phyloP scores from a whole-genome alignment of 2,113 vertebrate genomes.

The Steatornis caripensis region DNA sequence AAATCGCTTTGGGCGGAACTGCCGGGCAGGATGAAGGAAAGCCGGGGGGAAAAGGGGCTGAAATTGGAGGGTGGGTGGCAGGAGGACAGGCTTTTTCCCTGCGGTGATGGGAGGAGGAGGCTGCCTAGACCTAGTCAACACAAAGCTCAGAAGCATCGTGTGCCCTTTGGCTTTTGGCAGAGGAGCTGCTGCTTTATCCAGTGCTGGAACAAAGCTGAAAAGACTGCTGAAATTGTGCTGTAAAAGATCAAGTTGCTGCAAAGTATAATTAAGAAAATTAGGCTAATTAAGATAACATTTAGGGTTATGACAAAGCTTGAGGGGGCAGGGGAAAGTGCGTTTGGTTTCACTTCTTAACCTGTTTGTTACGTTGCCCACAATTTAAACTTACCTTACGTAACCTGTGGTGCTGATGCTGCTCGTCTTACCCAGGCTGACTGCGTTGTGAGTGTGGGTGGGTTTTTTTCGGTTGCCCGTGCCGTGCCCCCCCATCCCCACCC shows the following conservation, averaged over 20 bases:
- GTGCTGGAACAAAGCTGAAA: not conserved
- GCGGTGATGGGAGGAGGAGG: not conserved
- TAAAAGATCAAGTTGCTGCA: not conserved
- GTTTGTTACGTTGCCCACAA: not conserved
- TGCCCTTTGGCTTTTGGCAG: not conserved
- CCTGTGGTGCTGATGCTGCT: not conserved
- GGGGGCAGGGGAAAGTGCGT: not conserved
- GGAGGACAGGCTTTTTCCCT: not conserved
- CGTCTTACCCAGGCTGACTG: not conserved
- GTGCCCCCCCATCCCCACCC: no score
- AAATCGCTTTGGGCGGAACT: not conserved
- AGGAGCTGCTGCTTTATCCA: not conserved
- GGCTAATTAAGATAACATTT: slow-evolving; percentile 43
- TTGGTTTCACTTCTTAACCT: slow-evolving; percentile 10
- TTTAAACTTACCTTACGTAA: not conserved
- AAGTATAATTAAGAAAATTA: slow-evolving; percentile 48
- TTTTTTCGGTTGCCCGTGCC: not conserved
- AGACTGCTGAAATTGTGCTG: not conserved
- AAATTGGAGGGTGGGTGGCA: not conserved
- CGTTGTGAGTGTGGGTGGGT: not conserved
- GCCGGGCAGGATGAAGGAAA: not conserved
- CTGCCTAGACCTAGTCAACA: no score
- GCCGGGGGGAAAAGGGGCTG: not conserved
- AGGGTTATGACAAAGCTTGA: slow-evolving; percentile 20
- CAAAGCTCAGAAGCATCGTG: not conserved